Evolutionary conservation across 2,113 vertebrate species (phyloP), one percentile per base, ranked within the genome.

Genomic region (Mustela nigripes): DNA sequence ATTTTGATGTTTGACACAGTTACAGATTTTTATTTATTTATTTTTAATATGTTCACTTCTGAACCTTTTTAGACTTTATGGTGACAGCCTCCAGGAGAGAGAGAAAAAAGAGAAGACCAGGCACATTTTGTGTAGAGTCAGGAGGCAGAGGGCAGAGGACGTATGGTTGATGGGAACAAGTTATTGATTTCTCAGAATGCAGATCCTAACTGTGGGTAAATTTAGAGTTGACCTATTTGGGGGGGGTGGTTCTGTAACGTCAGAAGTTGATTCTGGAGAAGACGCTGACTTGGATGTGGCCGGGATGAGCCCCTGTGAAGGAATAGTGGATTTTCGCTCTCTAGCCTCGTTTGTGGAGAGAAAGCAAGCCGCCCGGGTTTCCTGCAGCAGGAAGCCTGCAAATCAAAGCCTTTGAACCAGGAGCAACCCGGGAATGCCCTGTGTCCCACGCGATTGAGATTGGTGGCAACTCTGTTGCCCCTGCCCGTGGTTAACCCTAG

Each of bases 1-100:
- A 83, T 94, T n/a, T 11, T 97, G 90, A 96, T 92, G 78, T 95
- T 95, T 97, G 97, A 86, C 91, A 83, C 63, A 0, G 0, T 81
- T n/a, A 50, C 1, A 83, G 84, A 62, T 93, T 98, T 97, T 53
- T 95, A 80, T 71, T 83, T 88, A 93, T 95, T 97, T 98, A 91
- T 97, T 97, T 98, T 92, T 97, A 95, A 89, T 71, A 91, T 62
- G 79, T 98, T 97, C 53, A 63, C 74, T 96, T 22, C 45, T 28
- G n/a, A 97, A 86, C 71, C 53, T 96, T 98, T 89, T 71, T 95
- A 63, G 26, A 92, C 0, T 1, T 94, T 65, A 63, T 86, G 36
- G 24, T 81, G 36, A 53, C 50, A 94, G 67, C n/a, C 65, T 93
- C 36, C 19, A 89, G 87, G 67, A 86, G 82, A 91, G 85, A 28